These are phyloP conservation scores for Eupithecia exiguata DNA, from an alignment of 2,888 invertebrate species.

Conservation along the genomic window DNA sequence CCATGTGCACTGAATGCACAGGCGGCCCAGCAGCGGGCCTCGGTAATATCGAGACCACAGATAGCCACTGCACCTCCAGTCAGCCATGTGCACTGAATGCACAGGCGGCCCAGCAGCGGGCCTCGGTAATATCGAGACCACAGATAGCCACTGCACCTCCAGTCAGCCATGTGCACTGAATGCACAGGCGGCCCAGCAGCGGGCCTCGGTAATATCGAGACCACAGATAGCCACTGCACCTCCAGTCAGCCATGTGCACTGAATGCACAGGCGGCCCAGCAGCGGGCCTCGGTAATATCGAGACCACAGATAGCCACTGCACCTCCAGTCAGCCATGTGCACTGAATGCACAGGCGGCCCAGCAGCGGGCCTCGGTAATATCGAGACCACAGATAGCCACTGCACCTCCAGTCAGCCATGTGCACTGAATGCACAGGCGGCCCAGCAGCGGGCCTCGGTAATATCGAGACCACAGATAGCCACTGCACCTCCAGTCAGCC, in stretches of 20 bases:
- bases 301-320: too few relatives aligned
- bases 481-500: not conserved
- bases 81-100: not conserved
- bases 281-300: not conserved
- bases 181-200: not conserved
- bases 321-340: not conserved
- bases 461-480: not conserved
- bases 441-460: not conserved
- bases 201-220: not conserved
- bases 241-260: not conserved
- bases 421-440: not conserved
- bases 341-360: not conserved
- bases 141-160: too few relatives aligned
- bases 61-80: not conserved
- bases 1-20: not conserved
- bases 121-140: not conserved
- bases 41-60: not conserved
- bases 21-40: not conserved
- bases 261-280: not conserved
- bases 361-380: not conserved
- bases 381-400: not conserved
- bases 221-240: too few relatives aligned
- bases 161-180: not conserved
- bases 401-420: not conserved
- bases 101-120: not conserved